These are phyloP conservation scores for Momotus momota DNA, from an alignment of 2,797 vertebrate genomes.

Conservation along the genomic window DNA sequence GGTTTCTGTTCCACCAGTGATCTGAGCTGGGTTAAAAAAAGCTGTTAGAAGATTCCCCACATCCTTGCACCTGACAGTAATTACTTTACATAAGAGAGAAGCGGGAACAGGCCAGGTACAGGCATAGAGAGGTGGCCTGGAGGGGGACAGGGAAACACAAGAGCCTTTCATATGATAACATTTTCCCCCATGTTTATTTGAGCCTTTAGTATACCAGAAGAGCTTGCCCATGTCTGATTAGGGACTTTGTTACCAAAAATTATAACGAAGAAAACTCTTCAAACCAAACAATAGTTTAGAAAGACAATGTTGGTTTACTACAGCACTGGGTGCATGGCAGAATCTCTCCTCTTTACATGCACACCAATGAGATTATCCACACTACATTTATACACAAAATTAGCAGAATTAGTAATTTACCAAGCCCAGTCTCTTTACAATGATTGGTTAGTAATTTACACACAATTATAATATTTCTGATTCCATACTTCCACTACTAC, in stretches of 20 bases:
- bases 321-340: too few species aligned
- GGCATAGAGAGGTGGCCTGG: not conserved
- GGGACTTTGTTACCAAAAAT: not conserved
- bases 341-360: too few species aligned
- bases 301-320: too few species aligned
- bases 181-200: not conserved
- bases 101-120: not conserved
- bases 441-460: too few species aligned
- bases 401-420: too few species aligned
- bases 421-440: too few species aligned
- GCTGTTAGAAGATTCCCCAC: not conserved
- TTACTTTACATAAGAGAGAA: not conserved
- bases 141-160: not conserved
- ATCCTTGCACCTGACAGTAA: not conserved
- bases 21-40: not conserved
- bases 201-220: not conserved
- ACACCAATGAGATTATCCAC: too few species aligned
- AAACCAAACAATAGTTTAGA: too few species aligned
- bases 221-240: not conserved
- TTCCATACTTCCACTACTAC: too few species aligned
- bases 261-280: too few species aligned
- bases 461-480: too few species aligned
- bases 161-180: not conserved
- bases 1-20: not conserved
- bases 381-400: too few species aligned